Conservation (phyloP, 2,797 vertebrate species). For the Lophotriccus pileatus region DNA sequence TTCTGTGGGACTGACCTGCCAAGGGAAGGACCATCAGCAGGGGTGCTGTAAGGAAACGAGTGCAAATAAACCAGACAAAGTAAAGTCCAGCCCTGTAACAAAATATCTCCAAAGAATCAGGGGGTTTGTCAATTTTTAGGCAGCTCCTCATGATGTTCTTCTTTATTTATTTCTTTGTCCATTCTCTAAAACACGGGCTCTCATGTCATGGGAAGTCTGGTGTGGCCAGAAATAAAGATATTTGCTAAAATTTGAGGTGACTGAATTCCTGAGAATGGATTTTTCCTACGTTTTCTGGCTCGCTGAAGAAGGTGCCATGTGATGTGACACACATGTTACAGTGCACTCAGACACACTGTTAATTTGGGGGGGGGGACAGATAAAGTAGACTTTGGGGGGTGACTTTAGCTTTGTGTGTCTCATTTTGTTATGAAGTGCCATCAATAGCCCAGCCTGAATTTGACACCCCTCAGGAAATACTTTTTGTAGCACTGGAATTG, state of each 20-base stretch:
- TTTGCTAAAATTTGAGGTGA: neutral
- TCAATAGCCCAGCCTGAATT: neutral
- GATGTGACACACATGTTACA: neutral
- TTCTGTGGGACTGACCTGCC: accelerated
- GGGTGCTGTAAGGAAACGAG: neutral
- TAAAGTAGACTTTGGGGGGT: neutral
- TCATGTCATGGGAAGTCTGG: neutral
- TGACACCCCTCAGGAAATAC: neutral
- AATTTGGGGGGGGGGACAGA: neutral
- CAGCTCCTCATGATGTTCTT: neutral
- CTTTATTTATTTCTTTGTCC: neutral
- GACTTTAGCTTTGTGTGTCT: neutral
- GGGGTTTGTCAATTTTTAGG: neutral
- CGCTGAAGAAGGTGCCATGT: neutral
- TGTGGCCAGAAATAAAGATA: neutral
- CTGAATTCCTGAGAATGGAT: neutral
- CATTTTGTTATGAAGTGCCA: neutral
- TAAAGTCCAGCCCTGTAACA: neutral
- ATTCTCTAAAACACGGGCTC: accelerated
- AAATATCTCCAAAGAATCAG: neutral
- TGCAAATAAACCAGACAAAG: neutral
- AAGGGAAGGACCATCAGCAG: neutral
- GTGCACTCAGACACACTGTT: neutral
- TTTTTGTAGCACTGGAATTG: neutral
- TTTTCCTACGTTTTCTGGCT: neutral